These are phyloP conservation scores for Gavialis gangeticus DNA, from an alignment of 2,113 vertebrate genomes.

Conservation along the genomic window DNA sequence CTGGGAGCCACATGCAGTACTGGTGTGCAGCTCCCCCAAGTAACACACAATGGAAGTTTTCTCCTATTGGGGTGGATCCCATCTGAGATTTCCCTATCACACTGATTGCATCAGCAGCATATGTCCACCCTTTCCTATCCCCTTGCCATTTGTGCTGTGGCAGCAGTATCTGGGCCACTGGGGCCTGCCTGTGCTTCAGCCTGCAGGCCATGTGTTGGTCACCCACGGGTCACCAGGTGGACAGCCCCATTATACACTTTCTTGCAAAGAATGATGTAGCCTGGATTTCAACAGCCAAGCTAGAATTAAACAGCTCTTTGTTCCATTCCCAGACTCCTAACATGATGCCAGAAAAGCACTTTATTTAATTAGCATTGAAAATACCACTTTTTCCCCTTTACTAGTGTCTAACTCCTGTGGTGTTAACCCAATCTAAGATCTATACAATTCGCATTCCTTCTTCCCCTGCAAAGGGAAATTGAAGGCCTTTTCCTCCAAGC, in stretches of 20 bases:
- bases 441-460: neutral
- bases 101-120: too few species aligned
- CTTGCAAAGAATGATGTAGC: neutral
- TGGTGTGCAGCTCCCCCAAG: too few species aligned
- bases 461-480: neutral
- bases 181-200: too few species aligned
- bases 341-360: neutral
- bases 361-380: neutral
- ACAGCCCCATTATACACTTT: neutral
- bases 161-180: too few species aligned
- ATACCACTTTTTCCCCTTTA: neutral
- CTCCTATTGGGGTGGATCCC: too few species aligned
- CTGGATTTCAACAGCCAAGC: neutral
- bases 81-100: too few species aligned
- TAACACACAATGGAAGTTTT: too few species aligned
- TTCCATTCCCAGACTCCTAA: neutral
- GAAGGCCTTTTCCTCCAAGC: neutral
- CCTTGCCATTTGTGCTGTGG: too few species aligned
- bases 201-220: too few species aligned
- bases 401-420: neutral
- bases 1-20: too few species aligned
- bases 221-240: too few species aligned
- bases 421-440: neutral
- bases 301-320: neutral
- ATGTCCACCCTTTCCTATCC: too few species aligned